Percentiles rank a stretch among this genome's conserved stretches.
phyloP scores from a whole-genome alignment of 2,797 vertebrate species.

The Centropyge bicolor region DNA sequence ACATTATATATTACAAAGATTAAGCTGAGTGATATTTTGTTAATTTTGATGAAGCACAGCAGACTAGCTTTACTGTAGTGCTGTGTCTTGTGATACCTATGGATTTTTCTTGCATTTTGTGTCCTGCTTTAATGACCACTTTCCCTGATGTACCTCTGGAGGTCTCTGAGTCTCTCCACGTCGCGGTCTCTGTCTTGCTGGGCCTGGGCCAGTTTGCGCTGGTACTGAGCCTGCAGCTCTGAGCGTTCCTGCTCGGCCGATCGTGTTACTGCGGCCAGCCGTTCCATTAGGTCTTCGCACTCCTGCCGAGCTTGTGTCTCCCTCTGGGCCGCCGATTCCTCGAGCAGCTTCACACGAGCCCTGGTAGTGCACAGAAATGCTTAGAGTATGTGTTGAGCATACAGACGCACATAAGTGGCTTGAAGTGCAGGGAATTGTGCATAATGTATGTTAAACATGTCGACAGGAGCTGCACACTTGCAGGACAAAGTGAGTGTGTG shows the following conservation, averaged over 20 bases:
- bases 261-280: constrained; percentile 74
- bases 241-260: constrained; percentile 83
- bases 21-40: background rate
- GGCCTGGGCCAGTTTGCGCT: constrained; percentile 83
- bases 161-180: constrained; percentile 88
- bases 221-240: constrained; percentile 87
- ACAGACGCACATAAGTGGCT: background rate
- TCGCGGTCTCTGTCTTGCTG: constrained; percentile 88
- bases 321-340: constrained; percentile 85
- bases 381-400: background rate
- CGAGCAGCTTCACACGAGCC: constrained; percentile 86
- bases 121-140: background rate
- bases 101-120: background rate
- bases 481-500: background rate
- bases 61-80: background rate
- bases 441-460: constrained; percentile 10
- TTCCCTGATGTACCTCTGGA: constrained; percentile 86
- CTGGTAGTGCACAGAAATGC: constrained; percentile 62
- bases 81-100: background rate
- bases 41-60: background rate
- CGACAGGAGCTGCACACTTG: background rate
- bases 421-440: background rate
- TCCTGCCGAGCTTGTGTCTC: constrained; percentile 84
- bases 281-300: constrained; percentile 85
- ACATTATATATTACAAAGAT: background rate